Base-by-base conservation (phyloP, 2,888 invertebrate genomes). In the Polyommatus iphigenia region DNA sequence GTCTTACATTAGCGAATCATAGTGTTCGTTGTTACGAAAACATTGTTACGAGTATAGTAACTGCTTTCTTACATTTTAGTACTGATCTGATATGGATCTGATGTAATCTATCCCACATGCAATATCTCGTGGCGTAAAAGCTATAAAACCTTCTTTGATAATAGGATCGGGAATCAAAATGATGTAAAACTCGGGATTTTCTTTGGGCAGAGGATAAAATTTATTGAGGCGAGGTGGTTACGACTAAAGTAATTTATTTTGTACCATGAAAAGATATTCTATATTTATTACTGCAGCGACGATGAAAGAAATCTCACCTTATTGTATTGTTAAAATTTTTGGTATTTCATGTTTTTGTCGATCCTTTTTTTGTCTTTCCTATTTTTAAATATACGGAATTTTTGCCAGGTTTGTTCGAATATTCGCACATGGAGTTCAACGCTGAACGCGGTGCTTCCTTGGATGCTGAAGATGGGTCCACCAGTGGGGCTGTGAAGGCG, bases 401-500 rank as follows among this genome's bases (percentile, higher is more conserved):
- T 46, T 46, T 46, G 10, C 13, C 20, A 67, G 67, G 67, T 29
- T 67, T 67, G 29, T 97, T 97, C 86, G 95, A 96, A 82, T 96
- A 97, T 86, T 97, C 97, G 29, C 97, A 97, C 87, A 96, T 97
- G 96, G 96, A 96, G 85, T 97, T 97, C 86, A 96, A 97, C 82
- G 96, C 96, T 41, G 97, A 97, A 86, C 92, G 97, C 46, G 96
- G 96, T 83, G 95, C 95, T 59, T 95, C 95, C 32, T 94, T 85
- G 62, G 92, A 92, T 76, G 86, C 95, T n/a, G 91, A 92, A 81
- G 92, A 92, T 46, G 92, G 89, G 50, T 95, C 96, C 83, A 92
- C 96, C 46, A 95, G 96, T 83, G 94, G 95, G 4, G 93, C 95
- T 29, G 95, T 87, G 2, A 92, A 91, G 81, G 90, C 95, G 2